Evolutionary conservation across 2,797 vertebrate species (phyloP).

Genomic region (Telmatherina bonti): DNA sequence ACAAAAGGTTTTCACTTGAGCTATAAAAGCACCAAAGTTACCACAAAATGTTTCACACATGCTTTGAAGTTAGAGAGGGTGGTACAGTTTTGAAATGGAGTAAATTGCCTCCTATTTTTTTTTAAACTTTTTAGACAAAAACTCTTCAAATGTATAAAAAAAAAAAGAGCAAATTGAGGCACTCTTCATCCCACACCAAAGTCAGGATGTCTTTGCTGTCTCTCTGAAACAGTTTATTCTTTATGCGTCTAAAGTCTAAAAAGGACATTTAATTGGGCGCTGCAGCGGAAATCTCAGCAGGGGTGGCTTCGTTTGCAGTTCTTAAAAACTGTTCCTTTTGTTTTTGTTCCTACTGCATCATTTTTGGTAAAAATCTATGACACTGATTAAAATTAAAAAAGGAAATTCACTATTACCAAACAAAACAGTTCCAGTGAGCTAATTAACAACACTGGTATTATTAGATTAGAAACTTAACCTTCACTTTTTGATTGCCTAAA

Average conservation of each 20-base stretch:
- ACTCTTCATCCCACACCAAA: conserved; percentile 22
- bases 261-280: conserved; percentile 2
- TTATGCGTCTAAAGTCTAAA: conserved; percentile 21
- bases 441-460: background rate
- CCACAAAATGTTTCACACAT: conserved; percentile 8
- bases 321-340: background rate
- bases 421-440: background rate
- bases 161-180: conserved; percentile 10
- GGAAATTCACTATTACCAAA: background rate
- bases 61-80: conserved; percentile 14
- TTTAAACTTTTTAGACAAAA: conserved; percentile 8
- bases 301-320: conserved; percentile 23
- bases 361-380: conserved; percentile 1
- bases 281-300: conserved; percentile 21
- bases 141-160: conserved; percentile 11
- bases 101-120: background rate
- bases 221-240: conserved; percentile 17
- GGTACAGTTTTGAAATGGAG: conserved; percentile 16
- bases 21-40: conserved; percentile 11
- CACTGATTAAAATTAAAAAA: background rate
- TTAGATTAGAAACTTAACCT: background rate
- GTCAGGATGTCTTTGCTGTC: conserved; percentile 21
- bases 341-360: background rate
- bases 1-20: background rate
- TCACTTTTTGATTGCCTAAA: background rate